Conservation (phyloP, 2,797 vertebrate genomes). For the Nothura maculosa region DNA sequence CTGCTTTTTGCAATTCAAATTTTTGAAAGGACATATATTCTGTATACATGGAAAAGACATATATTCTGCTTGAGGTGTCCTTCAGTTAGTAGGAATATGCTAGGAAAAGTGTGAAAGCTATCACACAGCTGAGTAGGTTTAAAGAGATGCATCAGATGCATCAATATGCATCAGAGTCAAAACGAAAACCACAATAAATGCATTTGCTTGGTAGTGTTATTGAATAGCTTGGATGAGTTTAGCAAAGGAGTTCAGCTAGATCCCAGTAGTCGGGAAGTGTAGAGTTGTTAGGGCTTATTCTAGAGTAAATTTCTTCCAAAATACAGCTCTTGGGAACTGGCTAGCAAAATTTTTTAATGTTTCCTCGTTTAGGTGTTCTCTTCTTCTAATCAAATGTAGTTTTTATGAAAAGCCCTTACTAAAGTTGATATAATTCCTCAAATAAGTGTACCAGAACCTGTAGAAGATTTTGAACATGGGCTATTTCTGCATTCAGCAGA, state of each 20-base stretch:
- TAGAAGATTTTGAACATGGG: background rate
- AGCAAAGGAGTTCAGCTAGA: background rate
- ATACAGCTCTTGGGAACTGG: background rate
- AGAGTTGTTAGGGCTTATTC: background rate
- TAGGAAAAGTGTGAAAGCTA: background rate
- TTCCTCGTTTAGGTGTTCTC: background rate
- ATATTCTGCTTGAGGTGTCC: background rate
- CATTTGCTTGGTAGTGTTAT: background rate
- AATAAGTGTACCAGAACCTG: background rate
- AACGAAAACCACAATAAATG: background rate
- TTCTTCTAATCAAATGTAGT: background rate
- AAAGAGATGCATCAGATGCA: background rate
- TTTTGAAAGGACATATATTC: background rate
- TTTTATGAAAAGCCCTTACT: background rate
- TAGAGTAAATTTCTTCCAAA: background rate
- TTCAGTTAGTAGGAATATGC: background rate
- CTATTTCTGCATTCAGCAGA: slow-evolving; percentile 1
- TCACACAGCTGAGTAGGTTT: background rate
- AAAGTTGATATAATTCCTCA: background rate
- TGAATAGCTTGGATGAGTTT: background rate
- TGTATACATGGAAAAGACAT: background rate
- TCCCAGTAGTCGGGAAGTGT: background rate
- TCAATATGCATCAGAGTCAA: background rate
- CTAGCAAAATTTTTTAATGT: background rate
- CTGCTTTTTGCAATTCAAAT: background rate